Percentiles rank a stretch among this genome's conserved stretches.
phyloP scores from a whole-genome alignment of 2,888 invertebrate species.

The Leucoptera coffeella region DNA sequence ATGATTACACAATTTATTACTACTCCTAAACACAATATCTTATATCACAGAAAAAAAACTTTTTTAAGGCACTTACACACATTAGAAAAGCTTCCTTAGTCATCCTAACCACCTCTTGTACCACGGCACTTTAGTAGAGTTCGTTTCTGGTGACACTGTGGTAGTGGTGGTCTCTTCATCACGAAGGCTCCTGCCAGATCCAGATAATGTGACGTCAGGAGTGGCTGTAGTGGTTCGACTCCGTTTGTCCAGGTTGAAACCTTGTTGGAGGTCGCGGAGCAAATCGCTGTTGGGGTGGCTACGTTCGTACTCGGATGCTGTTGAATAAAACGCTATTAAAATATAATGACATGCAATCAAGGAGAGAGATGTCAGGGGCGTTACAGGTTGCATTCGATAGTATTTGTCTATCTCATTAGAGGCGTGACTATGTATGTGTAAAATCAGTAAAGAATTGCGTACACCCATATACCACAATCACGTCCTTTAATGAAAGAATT shows the following conservation, averaged over 20 bases:
- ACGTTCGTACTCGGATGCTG: conserved; percentile 23
- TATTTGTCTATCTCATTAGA: no score
- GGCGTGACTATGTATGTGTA: no score
- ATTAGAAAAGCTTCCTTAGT: not conserved
- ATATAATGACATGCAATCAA: no score
- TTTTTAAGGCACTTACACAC: not conserved
- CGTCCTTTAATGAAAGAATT: no score
- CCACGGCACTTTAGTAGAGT: conserved; percentile 16
- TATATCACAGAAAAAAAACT: conserved; percentile 1
- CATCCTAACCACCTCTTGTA: conserved; percentile 12
- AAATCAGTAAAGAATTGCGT: no score
- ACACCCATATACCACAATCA: no score
- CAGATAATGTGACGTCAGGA: conserved; percentile 12
- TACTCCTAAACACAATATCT: no score
- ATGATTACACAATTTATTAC: no score
- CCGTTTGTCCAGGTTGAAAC: conserved; percentile 14
- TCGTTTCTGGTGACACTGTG: no score
- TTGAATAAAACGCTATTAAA: no score
- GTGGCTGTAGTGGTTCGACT: not conserved
- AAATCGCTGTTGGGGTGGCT: conserved; percentile 18
- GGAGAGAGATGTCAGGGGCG: no score
- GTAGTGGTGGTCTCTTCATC: conserved; percentile 10
- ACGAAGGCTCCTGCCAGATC: conserved; percentile 12
- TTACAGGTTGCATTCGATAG: no score
- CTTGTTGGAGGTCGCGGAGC: conserved; percentile 19